Evolutionary conservation across 2,888 invertebrate species (phyloP).

Genomic region (Onchidella celtica): DNA sequence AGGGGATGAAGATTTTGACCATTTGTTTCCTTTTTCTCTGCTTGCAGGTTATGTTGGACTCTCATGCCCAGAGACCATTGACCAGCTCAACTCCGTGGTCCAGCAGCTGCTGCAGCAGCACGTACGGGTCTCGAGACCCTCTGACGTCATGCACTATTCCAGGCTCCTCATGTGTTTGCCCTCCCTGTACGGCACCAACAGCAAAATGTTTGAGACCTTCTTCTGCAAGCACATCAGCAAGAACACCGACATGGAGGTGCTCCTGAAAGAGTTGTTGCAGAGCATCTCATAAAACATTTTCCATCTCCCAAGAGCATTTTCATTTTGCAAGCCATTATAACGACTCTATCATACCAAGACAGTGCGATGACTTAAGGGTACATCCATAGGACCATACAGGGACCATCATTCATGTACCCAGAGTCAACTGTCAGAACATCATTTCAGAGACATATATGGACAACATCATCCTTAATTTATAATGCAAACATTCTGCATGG

Average conservation of each 20-base stretch:
- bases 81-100: slow-evolving; percentile 72
- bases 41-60: slow-evolving; percentile 70
- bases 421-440: too few species aligned
- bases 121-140: slow-evolving; percentile 66
- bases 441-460: too few species aligned
- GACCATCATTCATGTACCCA: too few species aligned
- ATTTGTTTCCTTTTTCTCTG: neutral
- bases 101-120: slow-evolving; percentile 75
- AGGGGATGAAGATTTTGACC: too few species aligned
- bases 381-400: too few species aligned
- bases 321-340: too few species aligned
- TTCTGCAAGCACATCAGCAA: slow-evolving; percentile 75
- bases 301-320: too few species aligned
- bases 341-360: too few species aligned
- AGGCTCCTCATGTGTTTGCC: slow-evolving; percentile 76
- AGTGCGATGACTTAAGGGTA: too few species aligned
- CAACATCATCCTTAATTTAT: too few species aligned
- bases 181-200: slow-evolving; percentile 75
- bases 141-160: slow-evolving; percentile 76
- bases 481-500: too few species aligned
- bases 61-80: slow-evolving; percentile 66
- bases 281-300: slow-evolving; percentile 54
- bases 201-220: slow-evolving; percentile 74
- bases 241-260: slow-evolving; percentile 72
- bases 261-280: slow-evolving; percentile 74